A percentile compares a stretch with the other conserved stretches of the same genome.
Conservation (phyloP, 2,797 vertebrate species). For the Valencia hispanica region DNA sequence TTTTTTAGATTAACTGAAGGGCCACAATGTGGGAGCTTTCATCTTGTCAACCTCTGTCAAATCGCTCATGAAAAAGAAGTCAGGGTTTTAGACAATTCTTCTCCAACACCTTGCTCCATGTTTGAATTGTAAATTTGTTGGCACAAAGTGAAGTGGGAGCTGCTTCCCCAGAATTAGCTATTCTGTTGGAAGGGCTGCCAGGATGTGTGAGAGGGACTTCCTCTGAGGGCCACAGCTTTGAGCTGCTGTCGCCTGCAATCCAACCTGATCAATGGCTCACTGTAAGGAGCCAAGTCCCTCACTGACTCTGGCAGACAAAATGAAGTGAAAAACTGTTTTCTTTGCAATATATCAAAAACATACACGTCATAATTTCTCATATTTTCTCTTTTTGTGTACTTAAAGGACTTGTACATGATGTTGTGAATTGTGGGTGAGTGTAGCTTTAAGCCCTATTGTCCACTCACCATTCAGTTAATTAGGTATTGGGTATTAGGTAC, state of each 20-base stretch:
- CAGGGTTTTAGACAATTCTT: conserved; percentile 75
- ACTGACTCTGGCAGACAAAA: conserved; percentile 36
- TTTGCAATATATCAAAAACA: conserved; percentile 51
- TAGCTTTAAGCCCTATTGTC: too few relatives aligned
- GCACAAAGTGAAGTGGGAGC: conserved; percentile 71
- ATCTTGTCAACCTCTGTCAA: conserved; percentile 61
- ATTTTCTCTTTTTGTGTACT: conserved; percentile 11
- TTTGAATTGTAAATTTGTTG: conserved; percentile 86
- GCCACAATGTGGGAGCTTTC: conserved; percentile 4
- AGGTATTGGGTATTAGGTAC: too few relatives aligned
- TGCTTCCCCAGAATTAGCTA: conserved; percentile 80
- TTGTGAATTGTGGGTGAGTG: too few relatives aligned
- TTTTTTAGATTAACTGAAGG: conserved; percentile 38
- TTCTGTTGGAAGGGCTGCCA: conserved; percentile 86
- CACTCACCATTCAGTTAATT: too few relatives aligned
- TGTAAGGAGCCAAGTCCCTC: conserved; percentile 49
- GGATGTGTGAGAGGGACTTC: conserved; percentile 69
- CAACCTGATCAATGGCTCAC: conserved; percentile 71
- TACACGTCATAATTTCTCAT: conserved; percentile 20
- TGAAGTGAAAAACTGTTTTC: conserved; percentile 14
- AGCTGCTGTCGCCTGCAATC: conserved; percentile 75
- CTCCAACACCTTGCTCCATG: conserved; percentile 74
- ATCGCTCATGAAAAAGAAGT: conserved; percentile 63
- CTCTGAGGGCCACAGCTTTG: conserved; percentile 66
- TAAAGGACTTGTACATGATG: not conserved